Evolutionary conservation across 2,888 invertebrate genomes (phyloP).

Genomic region (Campoplex capitator): DNA sequence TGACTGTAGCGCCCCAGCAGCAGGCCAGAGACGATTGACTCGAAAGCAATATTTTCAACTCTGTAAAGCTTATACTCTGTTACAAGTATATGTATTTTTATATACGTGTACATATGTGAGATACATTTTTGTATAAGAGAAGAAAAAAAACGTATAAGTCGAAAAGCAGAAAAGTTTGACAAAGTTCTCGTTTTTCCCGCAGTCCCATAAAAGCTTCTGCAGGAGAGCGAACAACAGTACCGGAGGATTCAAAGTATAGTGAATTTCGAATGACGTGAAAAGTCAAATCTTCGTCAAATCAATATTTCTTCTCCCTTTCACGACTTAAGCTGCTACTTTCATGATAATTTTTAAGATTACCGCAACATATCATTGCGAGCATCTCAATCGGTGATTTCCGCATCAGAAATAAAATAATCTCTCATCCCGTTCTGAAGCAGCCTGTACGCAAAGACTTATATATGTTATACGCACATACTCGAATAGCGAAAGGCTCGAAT

Average conservation of each 20-base stretch:
- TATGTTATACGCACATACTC: background rate
- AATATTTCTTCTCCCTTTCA: background rate
- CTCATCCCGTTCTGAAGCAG: background rate
- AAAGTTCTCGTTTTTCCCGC: constrained; percentile 2
- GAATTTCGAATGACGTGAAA: background rate
- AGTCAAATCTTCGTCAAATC: background rate
- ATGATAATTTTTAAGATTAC: background rate
- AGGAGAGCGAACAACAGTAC: constrained; percentile 3
- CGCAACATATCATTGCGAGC: background rate
- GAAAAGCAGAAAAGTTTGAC: constrained; percentile 19
- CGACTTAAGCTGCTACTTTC: no score
- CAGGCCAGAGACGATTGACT: constrained; percentile 63
- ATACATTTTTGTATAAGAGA: background rate
- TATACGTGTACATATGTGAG: constrained; percentile 12
- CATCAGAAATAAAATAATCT: background rate
- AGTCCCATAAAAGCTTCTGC: background rate
- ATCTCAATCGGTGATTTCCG: background rate
- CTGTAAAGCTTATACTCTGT: background rate
- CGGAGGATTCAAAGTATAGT: constrained; percentile 7
- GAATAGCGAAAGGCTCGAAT: constrained; percentile 12
- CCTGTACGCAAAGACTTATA: background rate
- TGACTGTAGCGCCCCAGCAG: constrained; percentile 31
- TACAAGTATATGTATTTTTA: background rate
- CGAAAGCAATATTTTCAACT: constrained; percentile 43
- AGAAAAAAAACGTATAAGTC: constrained; percentile 3